phyloP scores from a whole-genome alignment of 1,140 invertebrate genomes.

The Drosophila repletoides region DNA sequence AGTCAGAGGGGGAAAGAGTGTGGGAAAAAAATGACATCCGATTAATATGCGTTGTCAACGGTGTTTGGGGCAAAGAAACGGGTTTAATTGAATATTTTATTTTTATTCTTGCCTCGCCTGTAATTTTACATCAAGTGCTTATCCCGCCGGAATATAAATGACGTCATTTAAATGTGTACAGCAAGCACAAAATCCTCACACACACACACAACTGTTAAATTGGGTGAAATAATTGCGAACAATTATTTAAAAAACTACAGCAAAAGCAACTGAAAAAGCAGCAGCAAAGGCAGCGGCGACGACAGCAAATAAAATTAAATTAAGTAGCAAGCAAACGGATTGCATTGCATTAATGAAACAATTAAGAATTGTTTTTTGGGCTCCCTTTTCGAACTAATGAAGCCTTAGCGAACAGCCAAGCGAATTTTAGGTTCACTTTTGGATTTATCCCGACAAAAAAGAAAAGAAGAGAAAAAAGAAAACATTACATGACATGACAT shows the following conservation, averaged over 20 bases:
- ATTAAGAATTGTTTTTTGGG: constrained; percentile 69
- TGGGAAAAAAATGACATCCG: constrained; percentile 56
- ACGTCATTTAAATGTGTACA: constrained; percentile 72
- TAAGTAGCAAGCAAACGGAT: constrained; percentile 73
- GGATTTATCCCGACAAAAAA: too few species aligned
- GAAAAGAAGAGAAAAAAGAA: constrained; percentile 7
- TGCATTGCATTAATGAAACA: constrained; percentile 78
- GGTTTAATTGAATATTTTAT: constrained; percentile 81
- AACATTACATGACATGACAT: not conserved
- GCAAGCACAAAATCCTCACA: constrained; percentile 44
- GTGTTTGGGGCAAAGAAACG: constrained; percentile 48
- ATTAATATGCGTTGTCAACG: constrained; percentile 76
- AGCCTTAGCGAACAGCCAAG: constrained; percentile 58
- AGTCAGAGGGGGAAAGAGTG: not conserved
- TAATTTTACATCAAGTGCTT: constrained; percentile 78
- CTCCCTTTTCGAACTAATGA: constrained; percentile 57
- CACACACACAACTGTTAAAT: constrained; percentile 64
- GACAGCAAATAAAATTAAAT: constrained; percentile 77
- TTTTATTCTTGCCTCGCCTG: constrained; percentile 58
- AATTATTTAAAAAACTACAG: constrained; percentile 75
- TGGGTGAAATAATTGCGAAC: constrained; percentile 76
- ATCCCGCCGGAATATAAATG: constrained; percentile 76
- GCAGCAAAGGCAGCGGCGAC: constrained; percentile 15
- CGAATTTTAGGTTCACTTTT: not conserved
- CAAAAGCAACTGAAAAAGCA: constrained; percentile 5